These are phyloP conservation scores for Chesias legatella DNA, from an alignment of 2,888 invertebrate species.

Conservation along the genomic window DNA sequence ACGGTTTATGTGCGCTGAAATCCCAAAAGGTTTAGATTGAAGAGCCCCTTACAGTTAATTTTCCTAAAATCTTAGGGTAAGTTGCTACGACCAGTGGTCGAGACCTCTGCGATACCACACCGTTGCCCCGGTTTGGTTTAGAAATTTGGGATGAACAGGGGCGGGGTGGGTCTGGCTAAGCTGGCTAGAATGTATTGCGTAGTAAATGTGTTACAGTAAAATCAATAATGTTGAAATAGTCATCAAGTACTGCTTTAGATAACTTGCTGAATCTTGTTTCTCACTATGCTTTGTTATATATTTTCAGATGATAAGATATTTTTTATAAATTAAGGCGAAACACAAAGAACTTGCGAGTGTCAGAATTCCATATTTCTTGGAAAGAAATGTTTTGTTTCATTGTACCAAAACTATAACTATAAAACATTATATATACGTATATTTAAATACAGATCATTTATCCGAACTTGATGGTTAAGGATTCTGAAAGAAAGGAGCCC, in stretches of 20 bases:
- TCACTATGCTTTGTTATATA: too few species aligned
- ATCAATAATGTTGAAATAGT: neutral
- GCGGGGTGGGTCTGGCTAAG: slow-evolving; percentile 37
- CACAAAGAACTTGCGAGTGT: too few species aligned
- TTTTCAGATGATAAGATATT: too few species aligned
- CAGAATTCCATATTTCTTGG: too few species aligned
- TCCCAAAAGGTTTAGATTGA: slow-evolving; percentile 68
- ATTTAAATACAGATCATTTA: too few species aligned
- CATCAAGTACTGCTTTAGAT: neutral
- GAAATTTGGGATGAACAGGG: slow-evolving; percentile 26
- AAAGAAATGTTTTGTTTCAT: too few species aligned
- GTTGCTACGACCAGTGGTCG: slow-evolving; percentile 41
- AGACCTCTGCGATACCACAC: slow-evolving; percentile 32
- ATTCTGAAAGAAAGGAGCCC: too few species aligned
- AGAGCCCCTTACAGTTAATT: slow-evolving; percentile 73
- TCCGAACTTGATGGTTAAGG: too few species aligned
- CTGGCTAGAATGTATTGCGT: slow-evolving; percentile 42
- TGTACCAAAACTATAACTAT: too few species aligned
- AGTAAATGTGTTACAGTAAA: slow-evolving; percentile 14
- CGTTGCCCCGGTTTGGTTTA: slow-evolving; percentile 18
- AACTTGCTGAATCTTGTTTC: too few species aligned
- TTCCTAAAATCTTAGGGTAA: slow-evolving; percentile 73
- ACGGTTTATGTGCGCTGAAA: slow-evolving; percentile 57
- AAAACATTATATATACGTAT: too few species aligned
- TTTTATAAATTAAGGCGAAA: too few species aligned